Base-by-base conservation (phyloP, 1,140 invertebrate genomes). In the Dryas iulia region DNA sequence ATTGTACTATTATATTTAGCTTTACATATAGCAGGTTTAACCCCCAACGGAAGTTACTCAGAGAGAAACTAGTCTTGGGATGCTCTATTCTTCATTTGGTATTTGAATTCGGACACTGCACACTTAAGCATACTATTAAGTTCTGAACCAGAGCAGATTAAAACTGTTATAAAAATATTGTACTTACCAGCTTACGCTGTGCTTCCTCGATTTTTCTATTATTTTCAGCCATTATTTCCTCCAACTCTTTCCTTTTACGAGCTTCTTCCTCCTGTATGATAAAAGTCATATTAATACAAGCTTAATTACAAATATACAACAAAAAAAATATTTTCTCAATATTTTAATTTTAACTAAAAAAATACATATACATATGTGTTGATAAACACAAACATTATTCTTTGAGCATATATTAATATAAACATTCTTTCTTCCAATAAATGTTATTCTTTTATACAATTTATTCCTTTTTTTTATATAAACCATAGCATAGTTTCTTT, bases 141-240 rank as follows among this genome's bases (percentile, higher is more conserved):
- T n/a, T n/a, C n/a, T n/a, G n/a, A n/a, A n/a, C n/a, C n/a, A n/a
- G n/a, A n/a, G n/a, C n/a, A n/a, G n/a, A n/a, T n/a, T 28, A 39
- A 47, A 18, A 47, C 18, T 54, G 6, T 18, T n/a, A n/a, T n/a
- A n/a, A n/a, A 14, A 18, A 12, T 39, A n/a, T 56, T n/a, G n/a
- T n/a, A 71, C 73, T 94, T 93, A 99, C 98, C 95, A 99, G 93
- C 96, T 98, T 98, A 87, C 95, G 95, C 93, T 99, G 98, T 73
- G 98, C 98, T 92, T 98, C 97, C 93, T 99, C 97, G 74, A 99
- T 98, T 94, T 98, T 99, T 92, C 94, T 95, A 94, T 98, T 98
- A 94, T 99, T 99, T 94, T 99, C 98, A 82, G 97, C 97, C 95
- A 99, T 96, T 91, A 99, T 99, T 92, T 95, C 95, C 93, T 99